Evolutionary conservation across 2,888 invertebrate genomes (phyloP).

Genomic region (Sceliomorpha sp.): DNA sequence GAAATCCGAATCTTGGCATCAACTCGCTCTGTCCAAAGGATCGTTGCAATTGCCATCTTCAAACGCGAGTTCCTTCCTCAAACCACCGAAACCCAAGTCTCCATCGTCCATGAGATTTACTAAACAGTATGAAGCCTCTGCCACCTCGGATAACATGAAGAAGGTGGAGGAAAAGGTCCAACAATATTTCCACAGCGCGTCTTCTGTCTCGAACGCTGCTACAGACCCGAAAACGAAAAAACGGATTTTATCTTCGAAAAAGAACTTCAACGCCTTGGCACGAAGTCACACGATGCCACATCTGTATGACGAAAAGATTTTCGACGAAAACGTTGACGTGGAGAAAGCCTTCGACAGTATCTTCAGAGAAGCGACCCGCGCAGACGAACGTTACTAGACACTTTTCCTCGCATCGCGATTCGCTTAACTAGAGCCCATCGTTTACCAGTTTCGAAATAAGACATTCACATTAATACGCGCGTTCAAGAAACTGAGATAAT

Average conservation of each 20-base stretch:
- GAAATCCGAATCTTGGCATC: conserved; percentile 91
- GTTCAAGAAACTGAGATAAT: conserved; percentile 22
- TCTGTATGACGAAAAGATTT: conserved; percentile 81
- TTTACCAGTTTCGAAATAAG: conserved; percentile 23
- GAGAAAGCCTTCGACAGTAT: conserved; percentile 94
- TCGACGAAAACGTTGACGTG: conserved; percentile 89
- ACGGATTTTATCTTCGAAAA: conserved; percentile 52
- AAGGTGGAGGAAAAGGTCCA: conserved; percentile 77
- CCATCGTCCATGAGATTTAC: conserved; percentile 88
- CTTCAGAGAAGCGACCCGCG: conserved; percentile 82
- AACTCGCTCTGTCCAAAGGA: conserved; percentile 81
- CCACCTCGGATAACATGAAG: conserved; percentile 67
- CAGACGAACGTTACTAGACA: conserved; percentile 64
- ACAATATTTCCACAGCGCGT: conserved; percentile 73
- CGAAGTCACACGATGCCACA: conserved; percentile 90
- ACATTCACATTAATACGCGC: conserved; percentile 23
- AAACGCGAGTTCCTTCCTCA: conserved; percentile 70
- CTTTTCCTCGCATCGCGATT: conserved; percentile 15
- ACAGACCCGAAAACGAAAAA: conserved; percentile 61
- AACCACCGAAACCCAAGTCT: conserved; percentile 85
- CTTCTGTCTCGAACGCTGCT: conserved; percentile 33
- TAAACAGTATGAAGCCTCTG: conserved; percentile 88
- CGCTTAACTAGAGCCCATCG: conserved; percentile 36
- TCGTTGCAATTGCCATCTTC: conserved; percentile 70
- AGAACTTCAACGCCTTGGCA: conserved; percentile 82